Percentiles rank a stretch among this genome's conserved stretches.
phyloP scores from a whole-genome alignment of 1,140 invertebrate genomes.

The Plutomurus gul region DNA sequence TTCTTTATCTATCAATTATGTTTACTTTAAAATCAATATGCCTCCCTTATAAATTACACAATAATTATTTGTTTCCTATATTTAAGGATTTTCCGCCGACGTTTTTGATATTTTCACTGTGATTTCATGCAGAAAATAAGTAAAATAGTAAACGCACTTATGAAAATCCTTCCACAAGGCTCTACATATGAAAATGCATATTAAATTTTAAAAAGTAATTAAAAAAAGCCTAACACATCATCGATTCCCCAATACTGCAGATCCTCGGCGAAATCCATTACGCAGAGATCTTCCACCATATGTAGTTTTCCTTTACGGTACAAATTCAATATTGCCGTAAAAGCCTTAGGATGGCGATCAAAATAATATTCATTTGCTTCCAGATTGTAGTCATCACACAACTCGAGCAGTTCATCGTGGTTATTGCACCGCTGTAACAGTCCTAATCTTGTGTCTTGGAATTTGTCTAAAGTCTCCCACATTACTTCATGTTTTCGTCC shows the following conservation, averaged over 20 bases:
- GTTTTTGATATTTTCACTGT: too few relatives aligned
- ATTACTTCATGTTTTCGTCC: conserved; percentile 94
- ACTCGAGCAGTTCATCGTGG: conserved; percentile 62
- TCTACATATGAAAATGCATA: too few relatives aligned
- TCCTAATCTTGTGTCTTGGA: conserved; percentile 93
- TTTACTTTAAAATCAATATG: too few relatives aligned
- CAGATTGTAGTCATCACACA: conserved; percentile 96
- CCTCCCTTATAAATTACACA: too few relatives aligned
- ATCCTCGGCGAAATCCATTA: conserved; percentile 95
- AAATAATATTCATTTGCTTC: conserved; percentile 98
- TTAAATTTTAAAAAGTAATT: too few relatives aligned
- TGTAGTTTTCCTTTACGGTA: conserved; percentile 96
- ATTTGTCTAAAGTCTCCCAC: conserved; percentile 90
- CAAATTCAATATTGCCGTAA: conserved; percentile 96
- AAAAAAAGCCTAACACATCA: too few relatives aligned
- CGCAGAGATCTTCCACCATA: conserved; percentile 97
- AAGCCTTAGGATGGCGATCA: conserved; percentile 94
- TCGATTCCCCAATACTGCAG: conserved; percentile 72
- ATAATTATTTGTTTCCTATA: too few relatives aligned
- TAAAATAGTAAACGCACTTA: too few relatives aligned
- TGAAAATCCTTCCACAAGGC: too few relatives aligned
- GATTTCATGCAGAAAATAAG: too few relatives aligned
- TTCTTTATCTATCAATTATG: too few relatives aligned
- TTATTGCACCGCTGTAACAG: conserved; percentile 65
- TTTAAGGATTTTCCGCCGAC: too few relatives aligned